phyloP scores from a whole-genome alignment of 2,797 vertebrate species.

The Leptoclinus maculatus region DNA sequence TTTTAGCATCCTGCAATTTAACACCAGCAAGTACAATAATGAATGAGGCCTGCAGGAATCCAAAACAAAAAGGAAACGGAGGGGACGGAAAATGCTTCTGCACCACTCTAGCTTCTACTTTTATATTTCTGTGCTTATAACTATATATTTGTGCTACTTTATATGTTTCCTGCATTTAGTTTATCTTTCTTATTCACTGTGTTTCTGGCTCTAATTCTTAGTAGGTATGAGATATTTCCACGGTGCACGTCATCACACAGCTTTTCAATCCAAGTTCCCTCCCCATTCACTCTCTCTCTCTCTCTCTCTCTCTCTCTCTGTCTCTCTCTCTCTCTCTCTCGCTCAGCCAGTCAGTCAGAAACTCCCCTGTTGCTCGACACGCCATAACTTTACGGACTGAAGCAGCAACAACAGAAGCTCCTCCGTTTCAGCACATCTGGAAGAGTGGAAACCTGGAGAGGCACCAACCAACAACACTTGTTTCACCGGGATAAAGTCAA shows the following conservation, averaged over 20 bases:
- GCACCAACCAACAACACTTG: slow-evolving; percentile 26
- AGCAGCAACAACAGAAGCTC: slow-evolving; percentile 43
- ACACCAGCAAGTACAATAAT: background rate
- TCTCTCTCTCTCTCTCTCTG: slow-evolving; percentile 16
- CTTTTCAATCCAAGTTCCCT: slow-evolving; percentile 7
- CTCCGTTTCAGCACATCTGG: slow-evolving; percentile 59
- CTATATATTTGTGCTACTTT: background rate
- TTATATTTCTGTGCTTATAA: background rate
- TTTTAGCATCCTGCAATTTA: background rate
- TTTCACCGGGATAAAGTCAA: background rate
- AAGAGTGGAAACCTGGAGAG: background rate
- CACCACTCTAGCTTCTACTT: background rate
- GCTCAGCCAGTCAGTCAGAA: slow-evolving; percentile 22
- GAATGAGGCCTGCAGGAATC: background rate
- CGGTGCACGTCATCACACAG: background rate
- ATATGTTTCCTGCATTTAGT: background rate
- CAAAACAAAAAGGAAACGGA: background rate
- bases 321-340: slow-evolving; percentile 9
- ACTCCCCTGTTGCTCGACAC: slow-evolving; percentile 35
- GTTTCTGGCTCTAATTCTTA: background rate
- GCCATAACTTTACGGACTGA: slow-evolving; percentile 7
- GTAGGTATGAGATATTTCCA: background rate
- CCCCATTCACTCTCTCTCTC: slow-evolving; percentile 18
- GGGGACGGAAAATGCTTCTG: background rate
- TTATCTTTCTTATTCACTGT: background rate